Conservation (phyloP, 2,113 vertebrate species). For the Papio anubis region DNA sequence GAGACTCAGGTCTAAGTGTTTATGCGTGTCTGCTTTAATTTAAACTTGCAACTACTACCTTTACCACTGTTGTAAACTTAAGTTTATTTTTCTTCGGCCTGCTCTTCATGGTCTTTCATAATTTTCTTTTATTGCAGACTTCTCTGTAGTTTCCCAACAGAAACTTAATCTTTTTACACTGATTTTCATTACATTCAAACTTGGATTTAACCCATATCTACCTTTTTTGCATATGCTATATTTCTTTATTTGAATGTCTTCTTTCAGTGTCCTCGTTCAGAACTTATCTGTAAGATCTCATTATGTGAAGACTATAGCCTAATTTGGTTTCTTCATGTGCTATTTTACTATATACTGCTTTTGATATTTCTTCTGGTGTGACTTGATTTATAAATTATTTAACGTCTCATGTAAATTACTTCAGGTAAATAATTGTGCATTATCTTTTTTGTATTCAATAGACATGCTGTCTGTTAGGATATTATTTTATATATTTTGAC, state of each 20-base stretch:
- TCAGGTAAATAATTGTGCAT: neutral
- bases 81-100: slow-evolving; percentile 14
- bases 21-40: neutral
- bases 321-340: neutral
- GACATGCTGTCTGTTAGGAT: neutral
- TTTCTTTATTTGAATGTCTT: neutral
- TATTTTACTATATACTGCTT: neutral
- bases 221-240: neutral
- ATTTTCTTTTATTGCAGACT: neutral
- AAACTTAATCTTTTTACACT: slow-evolving; percentile 10
- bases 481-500: neutral
- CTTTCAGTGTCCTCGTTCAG: neutral
- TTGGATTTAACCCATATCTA: neutral
- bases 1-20: neutral
- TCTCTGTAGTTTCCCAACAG: neutral
- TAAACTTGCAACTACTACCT: neutral
- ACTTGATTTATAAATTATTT: neutral
- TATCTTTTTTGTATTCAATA: neutral
- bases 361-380: neutral
- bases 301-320: neutral
- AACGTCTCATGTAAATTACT: neutral
- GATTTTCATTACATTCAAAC: neutral
- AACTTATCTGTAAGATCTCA: neutral
- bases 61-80: neutral
- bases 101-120: neutral